These are phyloP conservation scores for Bradypus variegatus DNA, from an alignment of 2,797 vertebrate species.

Conservation along the genomic window DNA sequence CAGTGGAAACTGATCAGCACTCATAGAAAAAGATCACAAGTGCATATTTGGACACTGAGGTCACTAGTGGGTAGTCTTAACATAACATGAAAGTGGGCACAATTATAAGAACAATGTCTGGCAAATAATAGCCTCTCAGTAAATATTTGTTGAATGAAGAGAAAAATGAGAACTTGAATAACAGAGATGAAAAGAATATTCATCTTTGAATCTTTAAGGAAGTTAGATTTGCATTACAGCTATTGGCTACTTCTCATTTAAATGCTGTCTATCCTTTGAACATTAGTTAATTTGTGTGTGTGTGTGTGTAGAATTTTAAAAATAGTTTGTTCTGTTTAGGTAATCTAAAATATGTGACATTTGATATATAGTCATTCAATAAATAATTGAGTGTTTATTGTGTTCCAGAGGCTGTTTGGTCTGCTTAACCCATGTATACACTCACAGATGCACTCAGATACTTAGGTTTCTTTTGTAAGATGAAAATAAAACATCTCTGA, in stretches of 20 bases:
- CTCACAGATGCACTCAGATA: neutral
- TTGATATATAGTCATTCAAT: neutral
- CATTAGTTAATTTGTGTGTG: neutral
- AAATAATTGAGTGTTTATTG: neutral
- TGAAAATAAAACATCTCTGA: constrained; percentile 14
- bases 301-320: neutral
- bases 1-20: neutral
- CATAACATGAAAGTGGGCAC: neutral
- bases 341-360: constrained; percentile 4
- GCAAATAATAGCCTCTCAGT: neutral
- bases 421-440: neutral
- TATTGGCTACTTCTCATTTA: neutral
- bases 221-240: constrained; percentile 17
- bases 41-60: neutral
- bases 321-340: neutral
- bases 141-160: constrained; percentile 32
- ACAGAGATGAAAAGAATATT: constrained; percentile 1
- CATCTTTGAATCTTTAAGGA: constrained; percentile 17
- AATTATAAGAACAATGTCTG: neutral
- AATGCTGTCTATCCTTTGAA: neutral
- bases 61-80: neutral
- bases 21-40: neutral
- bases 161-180: constrained; percentile 11
- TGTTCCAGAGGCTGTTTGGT: neutral
- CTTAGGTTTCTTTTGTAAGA: constrained; percentile 2